phyloP scores from a whole-genome alignment of 2,797 vertebrate species.

The Silurus aristotelis region DNA sequence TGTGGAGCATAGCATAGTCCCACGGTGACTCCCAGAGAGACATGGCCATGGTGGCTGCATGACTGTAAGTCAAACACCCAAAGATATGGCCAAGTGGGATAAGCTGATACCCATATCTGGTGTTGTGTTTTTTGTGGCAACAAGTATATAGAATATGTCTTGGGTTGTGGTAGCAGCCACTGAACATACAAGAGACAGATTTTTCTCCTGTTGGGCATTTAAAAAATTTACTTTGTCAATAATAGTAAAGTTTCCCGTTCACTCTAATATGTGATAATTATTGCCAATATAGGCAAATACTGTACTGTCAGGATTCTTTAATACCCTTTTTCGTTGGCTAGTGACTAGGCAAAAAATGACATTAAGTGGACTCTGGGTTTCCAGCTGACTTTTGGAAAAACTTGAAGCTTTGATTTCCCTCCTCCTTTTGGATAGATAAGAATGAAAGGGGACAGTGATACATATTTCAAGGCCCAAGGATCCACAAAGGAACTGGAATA shows the following conservation, averaged over 20 bases:
- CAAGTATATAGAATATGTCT: neutral
- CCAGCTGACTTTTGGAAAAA: conserved; percentile 86
- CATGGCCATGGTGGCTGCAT: conserved; percentile 10
- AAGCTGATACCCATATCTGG: neutral
- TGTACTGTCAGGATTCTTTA: conserved; percentile 22
- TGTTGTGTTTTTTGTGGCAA: conserved; percentile 1
- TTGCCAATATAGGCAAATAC: neutral
- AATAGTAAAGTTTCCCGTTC: neutral
- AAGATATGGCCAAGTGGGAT: conserved; percentile 13
- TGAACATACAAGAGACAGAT: neutral
- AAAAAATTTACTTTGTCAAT: neutral
- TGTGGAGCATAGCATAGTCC: conserved; percentile 25
- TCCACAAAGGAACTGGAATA: conserved; percentile 98
- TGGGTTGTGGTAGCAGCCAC: neutral
- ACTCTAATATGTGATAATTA: neutral
- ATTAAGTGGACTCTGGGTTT: conserved; percentile 80
- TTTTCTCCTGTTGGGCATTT: neutral
- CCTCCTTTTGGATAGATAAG: conserved; percentile 85
- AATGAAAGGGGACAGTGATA: conserved; percentile 98
- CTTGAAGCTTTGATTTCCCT: conserved; percentile 88
- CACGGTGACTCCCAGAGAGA: conserved; percentile 41
- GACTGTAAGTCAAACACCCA: conserved; percentile 29
- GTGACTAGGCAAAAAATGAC: conserved; percentile 77
- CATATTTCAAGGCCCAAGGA: conserved; percentile 96
- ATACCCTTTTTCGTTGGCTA: conserved; percentile 54